Evolutionary conservation across 2,113 vertebrate genomes (phyloP).

Genomic region (Periophthalmodon schlosseri): DNA sequence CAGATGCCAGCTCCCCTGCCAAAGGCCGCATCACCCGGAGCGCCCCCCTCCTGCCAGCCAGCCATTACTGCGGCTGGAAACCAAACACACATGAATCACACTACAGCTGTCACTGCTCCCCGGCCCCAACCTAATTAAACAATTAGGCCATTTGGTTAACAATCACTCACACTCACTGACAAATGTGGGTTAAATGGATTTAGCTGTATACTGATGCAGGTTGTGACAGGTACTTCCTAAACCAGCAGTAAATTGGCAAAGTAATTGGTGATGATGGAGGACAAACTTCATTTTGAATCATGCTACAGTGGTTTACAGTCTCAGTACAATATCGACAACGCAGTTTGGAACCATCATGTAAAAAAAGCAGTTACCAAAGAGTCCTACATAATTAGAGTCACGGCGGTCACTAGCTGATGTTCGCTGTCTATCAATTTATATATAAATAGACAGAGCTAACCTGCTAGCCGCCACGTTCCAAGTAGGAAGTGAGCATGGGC

Average conservation of each 20-base stretch:
- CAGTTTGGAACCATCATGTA: not conserved
- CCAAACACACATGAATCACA: slow-evolving; percentile 70
- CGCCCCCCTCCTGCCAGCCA: slow-evolving; percentile 37
- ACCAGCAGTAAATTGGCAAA: slow-evolving; percentile 3
- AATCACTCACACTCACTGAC: slow-evolving; percentile 60
- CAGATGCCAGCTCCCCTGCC: slow-evolving; percentile 73
- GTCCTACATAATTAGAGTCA: not conserved
- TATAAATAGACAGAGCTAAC: no score
- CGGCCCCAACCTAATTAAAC: slow-evolving; percentile 70
- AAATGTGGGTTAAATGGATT: slow-evolving; percentile 50
- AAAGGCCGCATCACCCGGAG: slow-evolving; percentile 66
- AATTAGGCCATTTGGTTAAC: slow-evolving; percentile 74
- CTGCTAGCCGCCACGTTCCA: no score
- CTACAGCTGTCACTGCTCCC: slow-evolving; percentile 66
- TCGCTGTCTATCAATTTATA: no score
- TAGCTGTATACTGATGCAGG: slow-evolving; percentile 8
- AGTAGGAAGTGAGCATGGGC: no score
- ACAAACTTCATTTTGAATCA: not conserved
- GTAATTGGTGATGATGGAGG: not conserved
- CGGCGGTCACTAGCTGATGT: not conserved
- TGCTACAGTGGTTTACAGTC: not conserved
- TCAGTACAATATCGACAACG: not conserved
- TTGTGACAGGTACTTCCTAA: not conserved
- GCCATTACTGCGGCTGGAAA: slow-evolving; percentile 63
- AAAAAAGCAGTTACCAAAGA: not conserved